A percentile compares a stretch with the other conserved stretches of the same genome.
These are phyloP conservation scores for Lasioglossum marginatum DNA, from an alignment of 2,888 invertebrate genomes.

Conservation along the genomic window DNA sequence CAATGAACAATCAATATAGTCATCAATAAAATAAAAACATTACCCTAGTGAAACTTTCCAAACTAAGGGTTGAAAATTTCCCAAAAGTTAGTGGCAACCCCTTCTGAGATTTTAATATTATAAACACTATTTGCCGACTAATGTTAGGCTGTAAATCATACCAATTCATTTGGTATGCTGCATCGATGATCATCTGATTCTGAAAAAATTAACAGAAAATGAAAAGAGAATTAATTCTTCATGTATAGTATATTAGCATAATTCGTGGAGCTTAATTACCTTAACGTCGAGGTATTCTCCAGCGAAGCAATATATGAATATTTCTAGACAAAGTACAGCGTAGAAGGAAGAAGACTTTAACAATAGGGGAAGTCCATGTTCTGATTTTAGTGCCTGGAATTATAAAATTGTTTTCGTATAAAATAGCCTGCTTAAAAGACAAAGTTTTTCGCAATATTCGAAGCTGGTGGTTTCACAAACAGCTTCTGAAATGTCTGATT, in stretches of 20 bases:
- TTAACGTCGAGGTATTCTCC: constrained; percentile 6
- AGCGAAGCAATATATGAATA: constrained; percentile 21
- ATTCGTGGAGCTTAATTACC: neutral
- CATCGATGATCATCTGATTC: neutral
- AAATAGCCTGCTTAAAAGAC: too few relatives aligned
- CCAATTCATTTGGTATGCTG: neutral
- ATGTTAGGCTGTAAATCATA: neutral
- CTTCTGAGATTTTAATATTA: constrained; percentile 48
- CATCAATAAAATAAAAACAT: constrained; percentile 12
- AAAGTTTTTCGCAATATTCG: too few relatives aligned
- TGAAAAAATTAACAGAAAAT: neutral
- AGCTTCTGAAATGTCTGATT: too few relatives aligned
- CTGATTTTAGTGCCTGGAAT: neutral
- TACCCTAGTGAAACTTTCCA: constrained; percentile 55
- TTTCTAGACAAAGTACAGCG: neutral
- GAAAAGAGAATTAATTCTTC: neutral
- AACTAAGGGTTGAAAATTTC: constrained; percentile 57
- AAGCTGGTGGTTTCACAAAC: too few relatives aligned
- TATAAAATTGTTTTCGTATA: neutral
- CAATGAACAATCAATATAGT: too few relatives aligned
- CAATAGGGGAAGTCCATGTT: constrained; percentile 28
- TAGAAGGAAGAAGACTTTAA: constrained; percentile 60
- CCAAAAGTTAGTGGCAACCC: constrained; percentile 57
- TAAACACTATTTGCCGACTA: neutral
- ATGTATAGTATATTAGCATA: too few relatives aligned